These are phyloP conservation scores for Synchiropus splendidus DNA, from an alignment of 2,113 vertebrate genomes.

Conservation along the genomic window DNA sequence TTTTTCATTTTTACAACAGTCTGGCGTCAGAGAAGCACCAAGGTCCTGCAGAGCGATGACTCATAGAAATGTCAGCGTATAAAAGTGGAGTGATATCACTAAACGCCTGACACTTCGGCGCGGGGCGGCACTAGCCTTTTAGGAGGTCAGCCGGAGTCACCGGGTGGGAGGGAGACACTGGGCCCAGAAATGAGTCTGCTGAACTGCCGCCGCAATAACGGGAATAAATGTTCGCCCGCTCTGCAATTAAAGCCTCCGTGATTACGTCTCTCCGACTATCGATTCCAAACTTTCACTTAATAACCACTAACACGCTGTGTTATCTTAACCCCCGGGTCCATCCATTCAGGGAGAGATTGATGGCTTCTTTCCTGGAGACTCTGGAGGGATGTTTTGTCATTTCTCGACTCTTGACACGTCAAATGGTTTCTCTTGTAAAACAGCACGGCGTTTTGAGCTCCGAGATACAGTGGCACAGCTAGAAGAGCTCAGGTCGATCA, in stretches of 20 bases:
- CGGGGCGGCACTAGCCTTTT: slow-evolving; percentile 23
- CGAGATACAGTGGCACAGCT: too few relatives aligned
- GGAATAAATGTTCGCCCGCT: slow-evolving; percentile 68
- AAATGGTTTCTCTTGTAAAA: too few relatives aligned
- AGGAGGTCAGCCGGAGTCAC: slow-evolving; percentile 30
- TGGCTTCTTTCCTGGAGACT: slow-evolving; percentile 48
- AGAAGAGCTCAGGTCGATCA: too few relatives aligned
- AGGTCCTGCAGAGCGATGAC: slow-evolving; percentile 19
- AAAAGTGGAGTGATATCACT: slow-evolving; percentile 33
- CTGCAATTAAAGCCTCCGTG: slow-evolving; percentile 71
- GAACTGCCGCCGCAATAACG: slow-evolving; percentile 66
- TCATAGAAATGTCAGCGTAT: slow-evolving; percentile 25
- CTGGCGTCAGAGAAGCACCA: slow-evolving; percentile 1
- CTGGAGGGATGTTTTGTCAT: slow-evolving; percentile 60
- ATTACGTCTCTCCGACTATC: slow-evolving; percentile 67
- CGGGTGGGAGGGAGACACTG: slow-evolving; percentile 20
- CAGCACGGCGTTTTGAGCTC: too few relatives aligned
- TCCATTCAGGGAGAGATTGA: slow-evolving; percentile 62
- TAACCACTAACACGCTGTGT: slow-evolving; percentile 68
- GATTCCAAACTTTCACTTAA: slow-evolving; percentile 73
- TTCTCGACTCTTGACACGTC: slow-evolving; percentile 52
- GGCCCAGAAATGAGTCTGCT: slow-evolving; percentile 51
- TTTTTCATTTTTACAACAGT: slow-evolving; percentile 1
- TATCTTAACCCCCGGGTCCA: slow-evolving; percentile 65
- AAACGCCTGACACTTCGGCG: slow-evolving; percentile 22